Evolutionary conservation across 2,113 vertebrate genomes (phyloP).

Genomic region (Larimichthys crocea): DNA sequence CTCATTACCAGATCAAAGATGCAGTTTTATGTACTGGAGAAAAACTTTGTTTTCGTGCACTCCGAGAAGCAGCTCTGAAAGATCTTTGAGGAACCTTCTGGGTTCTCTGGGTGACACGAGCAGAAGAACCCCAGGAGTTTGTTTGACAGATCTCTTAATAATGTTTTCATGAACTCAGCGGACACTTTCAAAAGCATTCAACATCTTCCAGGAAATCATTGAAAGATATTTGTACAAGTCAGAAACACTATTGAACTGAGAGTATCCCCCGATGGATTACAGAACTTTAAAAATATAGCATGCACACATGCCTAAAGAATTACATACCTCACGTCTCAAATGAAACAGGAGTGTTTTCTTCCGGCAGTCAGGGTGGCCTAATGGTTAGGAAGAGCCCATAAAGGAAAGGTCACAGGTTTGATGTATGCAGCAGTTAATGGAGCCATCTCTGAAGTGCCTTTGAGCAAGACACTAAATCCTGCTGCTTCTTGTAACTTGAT

Average conservation of each 20-base stretch:
- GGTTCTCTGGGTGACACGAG: not conserved
- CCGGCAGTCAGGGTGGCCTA: slow-evolving; percentile 1
- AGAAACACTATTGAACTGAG: not conserved
- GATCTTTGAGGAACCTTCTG: not conserved
- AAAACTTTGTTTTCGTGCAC: slow-evolving; percentile 1
- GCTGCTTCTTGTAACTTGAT: not conserved
- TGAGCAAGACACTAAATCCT: slow-evolving; percentile 17
- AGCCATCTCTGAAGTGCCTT: not conserved
- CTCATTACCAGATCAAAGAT: slow-evolving; percentile 43
- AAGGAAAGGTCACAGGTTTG: slow-evolving; percentile 27
- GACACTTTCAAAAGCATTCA: not conserved
- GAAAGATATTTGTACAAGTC: not conserved
- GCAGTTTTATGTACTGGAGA: slow-evolving; percentile 11
- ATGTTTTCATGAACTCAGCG: not conserved
- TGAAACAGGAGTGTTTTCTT: not conserved
- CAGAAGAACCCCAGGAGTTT: not conserved
- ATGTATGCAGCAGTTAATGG: slow-evolving; percentile 17
- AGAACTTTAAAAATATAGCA: not conserved
- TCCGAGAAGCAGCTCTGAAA: not conserved
- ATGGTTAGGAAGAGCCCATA: not conserved
- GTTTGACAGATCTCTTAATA: not conserved
- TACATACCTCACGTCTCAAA: slow-evolving; percentile 16
- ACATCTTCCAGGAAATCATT: not conserved
- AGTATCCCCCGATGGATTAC: not conserved
- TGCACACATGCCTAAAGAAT: slow-evolving; percentile 6